These are phyloP conservation scores for Carollia perspicillata DNA, from an alignment of 2,113 vertebrate genomes.

Conservation along the genomic window DNA sequence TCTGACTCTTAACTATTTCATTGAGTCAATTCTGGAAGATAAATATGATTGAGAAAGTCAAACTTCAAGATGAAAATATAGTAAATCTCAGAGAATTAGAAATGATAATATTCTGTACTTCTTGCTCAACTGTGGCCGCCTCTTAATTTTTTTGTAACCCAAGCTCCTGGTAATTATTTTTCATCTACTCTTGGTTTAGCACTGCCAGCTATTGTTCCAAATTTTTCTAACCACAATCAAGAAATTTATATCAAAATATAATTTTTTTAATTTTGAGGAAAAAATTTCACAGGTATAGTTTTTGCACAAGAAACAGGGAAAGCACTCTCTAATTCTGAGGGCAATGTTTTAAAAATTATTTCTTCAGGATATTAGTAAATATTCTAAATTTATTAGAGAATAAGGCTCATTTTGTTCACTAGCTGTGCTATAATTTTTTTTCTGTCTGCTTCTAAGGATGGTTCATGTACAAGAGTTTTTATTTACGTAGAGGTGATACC, in stretches of 20 bases:
- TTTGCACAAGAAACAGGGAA: background rate
- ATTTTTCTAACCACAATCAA: background rate
- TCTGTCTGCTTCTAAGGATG: background rate
- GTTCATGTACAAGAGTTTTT: background rate
- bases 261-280: background rate
- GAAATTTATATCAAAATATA: constrained; percentile 8
- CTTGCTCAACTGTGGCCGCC: background rate
- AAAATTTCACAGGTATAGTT: background rate
- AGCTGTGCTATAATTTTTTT: background rate
- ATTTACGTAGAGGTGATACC: constrained; percentile 40
- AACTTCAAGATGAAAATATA: background rate
- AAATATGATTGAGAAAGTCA: background rate
- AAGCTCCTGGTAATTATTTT: background rate
- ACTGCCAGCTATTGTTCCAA: background rate
- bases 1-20: background rate
- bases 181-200: background rate
- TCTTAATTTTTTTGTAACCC: background rate
- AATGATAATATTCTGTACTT: background rate
- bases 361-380: background rate
- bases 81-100: background rate
- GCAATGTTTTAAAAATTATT: background rate
- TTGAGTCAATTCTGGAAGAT: background rate
- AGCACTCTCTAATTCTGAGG: background rate
- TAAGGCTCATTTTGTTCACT: background rate
- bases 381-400: background rate